Base-by-base conservation (phyloP, 2,797 vertebrate genomes). In the Micropoecilia bifurca region DNA sequence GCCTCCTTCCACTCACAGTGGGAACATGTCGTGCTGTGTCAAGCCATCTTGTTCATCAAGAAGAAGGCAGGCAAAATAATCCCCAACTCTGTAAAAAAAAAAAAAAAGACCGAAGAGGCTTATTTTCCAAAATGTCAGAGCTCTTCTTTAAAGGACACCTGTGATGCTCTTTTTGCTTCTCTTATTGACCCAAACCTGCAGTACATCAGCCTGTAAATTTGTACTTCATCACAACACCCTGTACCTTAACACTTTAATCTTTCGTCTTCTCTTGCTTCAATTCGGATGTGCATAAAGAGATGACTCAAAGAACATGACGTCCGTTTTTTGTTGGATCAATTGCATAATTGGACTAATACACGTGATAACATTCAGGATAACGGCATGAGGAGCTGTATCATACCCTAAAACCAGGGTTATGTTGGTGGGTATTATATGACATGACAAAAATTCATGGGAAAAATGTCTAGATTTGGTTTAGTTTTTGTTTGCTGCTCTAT, bases 201-300 rank as follows among this genome's bases (percentile, higher is more conserved):
- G n/a, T 61, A 22, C 39, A 3, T 61, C 9, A 6, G 4, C 39
- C 41, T 73, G 1, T 59, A 47, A 57, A 47, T 39, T 69, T 59
- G 1, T 0, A 50, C 73, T 69, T 72, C 33, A 14, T 25, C 57
- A 39, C 13, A 18, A 68, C 10, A 43, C 30, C 22, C 14, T n/a
- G 30, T 25, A 66, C 13, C 75, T 79, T 69, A 50, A 47, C 45
- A 59, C 53, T 75, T 71, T 47, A 46, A 71, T n/a, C 57, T 69
- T 16, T 79, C 39, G 63, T 69, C 3, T 63, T 55, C 53, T 50
- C 2, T 41, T 36, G 66, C 28, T 75, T n/a, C 2, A 22, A 53
- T 12, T 36, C 16, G 9, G 25, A 74, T 45, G 30, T 50, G 0
- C 25, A 10, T 3, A 6, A 75, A 50, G 71, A 74, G 63, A 45